Conservation (phyloP, 2,797 vertebrate genomes). For the Sarcophilus harrisii region DNA sequence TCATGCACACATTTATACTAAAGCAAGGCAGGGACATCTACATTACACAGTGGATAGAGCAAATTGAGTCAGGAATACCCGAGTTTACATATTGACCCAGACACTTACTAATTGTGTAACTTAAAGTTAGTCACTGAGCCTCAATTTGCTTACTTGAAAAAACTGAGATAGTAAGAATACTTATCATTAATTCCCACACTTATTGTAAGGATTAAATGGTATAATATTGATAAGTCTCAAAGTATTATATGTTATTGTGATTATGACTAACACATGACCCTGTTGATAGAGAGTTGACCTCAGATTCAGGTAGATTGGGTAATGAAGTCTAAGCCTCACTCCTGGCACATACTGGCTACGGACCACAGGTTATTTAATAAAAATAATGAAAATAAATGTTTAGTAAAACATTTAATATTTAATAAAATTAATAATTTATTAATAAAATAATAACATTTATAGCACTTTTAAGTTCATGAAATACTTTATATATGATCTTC, state of each 20-base stretch:
- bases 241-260: not conserved
- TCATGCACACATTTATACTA: not conserved
- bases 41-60: not conserved
- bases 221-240: not conserved
- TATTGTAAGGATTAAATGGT: not conserved
- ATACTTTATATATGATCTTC: not conserved
- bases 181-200: not conserved
- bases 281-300: not conserved
- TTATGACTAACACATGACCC: not conserved
- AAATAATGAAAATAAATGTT: not conserved
- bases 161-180: not conserved
- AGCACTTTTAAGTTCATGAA: not conserved
- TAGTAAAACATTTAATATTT: too few species aligned
- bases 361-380: not conserved
- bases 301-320: not conserved
- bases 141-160: not conserved
- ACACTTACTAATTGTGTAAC: not conserved
- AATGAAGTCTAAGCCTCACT: not conserved
- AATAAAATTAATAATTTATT: too few species aligned
- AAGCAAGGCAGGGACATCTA: not conserved
- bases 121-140: not conserved
- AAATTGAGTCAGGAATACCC: not conserved
- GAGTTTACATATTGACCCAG: not conserved
- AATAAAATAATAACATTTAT: not conserved
- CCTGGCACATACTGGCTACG: not conserved